Evolutionary conservation across 2,113 vertebrate species (phyloP).

Genomic region (Andinoacara biseriatus): DNA sequence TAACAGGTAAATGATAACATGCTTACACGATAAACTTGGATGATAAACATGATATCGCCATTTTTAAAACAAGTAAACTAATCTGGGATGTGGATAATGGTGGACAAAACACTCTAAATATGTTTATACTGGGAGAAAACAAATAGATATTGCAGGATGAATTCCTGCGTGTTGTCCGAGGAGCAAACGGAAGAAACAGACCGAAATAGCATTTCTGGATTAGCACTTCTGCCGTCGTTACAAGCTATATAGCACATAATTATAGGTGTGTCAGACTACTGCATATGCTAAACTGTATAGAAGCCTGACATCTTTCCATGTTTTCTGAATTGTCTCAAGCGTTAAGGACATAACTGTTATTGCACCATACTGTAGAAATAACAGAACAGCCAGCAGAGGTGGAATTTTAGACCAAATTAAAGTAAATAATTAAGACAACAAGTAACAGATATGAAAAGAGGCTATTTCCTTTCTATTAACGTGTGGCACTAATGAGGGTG

Average conservation of each 20-base stretch:
- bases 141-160: background rate
- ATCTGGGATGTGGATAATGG: background rate
- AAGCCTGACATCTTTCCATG: background rate
- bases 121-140: fast-evolving
- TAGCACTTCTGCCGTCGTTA: background rate
- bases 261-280: background rate
- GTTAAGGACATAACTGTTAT: background rate
- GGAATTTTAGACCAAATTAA: background rate
- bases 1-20: background rate
- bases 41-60: background rate
- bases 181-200: background rate
- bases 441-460: background rate
- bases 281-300: background rate
- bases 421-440: background rate
- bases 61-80: background rate
- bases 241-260: background rate
- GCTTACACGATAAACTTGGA: background rate
- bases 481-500: background rate
- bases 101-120: background rate
- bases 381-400: background rate
- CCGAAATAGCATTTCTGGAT: background rate
- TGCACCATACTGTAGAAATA: background rate
- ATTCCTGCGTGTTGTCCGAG: background rate
- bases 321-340: background rate
- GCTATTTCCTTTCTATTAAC: background rate